Base-by-base conservation (phyloP, 2,113 vertebrate species). In the Butorides virescens region DNA sequence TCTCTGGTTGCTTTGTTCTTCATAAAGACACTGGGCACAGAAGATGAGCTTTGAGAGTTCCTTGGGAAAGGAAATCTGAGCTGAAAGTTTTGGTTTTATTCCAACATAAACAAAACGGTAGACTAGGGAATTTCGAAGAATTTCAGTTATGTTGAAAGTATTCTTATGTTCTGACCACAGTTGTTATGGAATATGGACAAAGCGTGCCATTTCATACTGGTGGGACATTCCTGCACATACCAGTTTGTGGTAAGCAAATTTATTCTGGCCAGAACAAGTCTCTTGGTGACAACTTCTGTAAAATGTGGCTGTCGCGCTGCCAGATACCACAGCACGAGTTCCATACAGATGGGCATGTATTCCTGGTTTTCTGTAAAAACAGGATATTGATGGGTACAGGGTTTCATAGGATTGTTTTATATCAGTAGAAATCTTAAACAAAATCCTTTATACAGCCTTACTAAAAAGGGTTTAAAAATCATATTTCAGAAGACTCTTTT, bases 371-470 rank as follows among this genome's bases (percentile, higher is more conserved):
- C 63, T 70, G 3, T 9, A 59, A 70, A 25, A 15, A 5, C 36
- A 36, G 5, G 14, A 5, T 68, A 36, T 47, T 61, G 44, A 13
- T 5, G 6, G 16, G 21, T 76, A 11, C 39, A 19, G 39, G 12
- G 30, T 70, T 68, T 73, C 19, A 27, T 22, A 42, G 5, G 10
- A 6, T 34, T 42, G 13, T 34, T 74, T 81, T 74, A 15, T 25
- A 9, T 16, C 39, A 29, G 10, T 39, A 27, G 14, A 26, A 27
- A 6, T 70, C 10, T 90, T 70, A n/a, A 58, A n/a, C 5, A 37
- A 5, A 13, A 13, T 0, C 0, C 3, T 68, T 56, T n/a, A 7
- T 49, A 11, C 1, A 74, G 10, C 32, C 26, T 66, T 23, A 37
- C 36, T 26, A 37, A 44, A 84, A 75, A 76, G 3, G 11, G 3